Evolutionary conservation across 2,888 invertebrate species (phyloP).

Genomic region (Microctonus aethiopoides): DNA sequence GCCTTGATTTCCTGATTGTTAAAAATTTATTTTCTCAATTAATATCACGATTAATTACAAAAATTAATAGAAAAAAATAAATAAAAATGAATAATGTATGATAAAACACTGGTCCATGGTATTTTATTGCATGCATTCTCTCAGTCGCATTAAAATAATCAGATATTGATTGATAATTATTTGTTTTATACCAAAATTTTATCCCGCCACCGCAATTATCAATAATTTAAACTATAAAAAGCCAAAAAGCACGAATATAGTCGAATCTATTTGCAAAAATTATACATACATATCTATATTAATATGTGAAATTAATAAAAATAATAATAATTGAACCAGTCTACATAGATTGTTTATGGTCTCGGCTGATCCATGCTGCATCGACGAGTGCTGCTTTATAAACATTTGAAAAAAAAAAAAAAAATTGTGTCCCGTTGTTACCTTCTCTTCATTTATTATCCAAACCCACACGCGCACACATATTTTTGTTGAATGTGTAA

Average conservation of each 20-base stretch:
- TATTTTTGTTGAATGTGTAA: not conserved
- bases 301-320: not conserved
- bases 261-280: not conserved
- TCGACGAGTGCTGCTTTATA: not conserved
- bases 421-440: not conserved
- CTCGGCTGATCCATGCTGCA: conserved; percentile 10
- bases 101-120: not conserved
- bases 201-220: conserved; percentile 1
- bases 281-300: not conserved
- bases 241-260: not conserved
- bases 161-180: not conserved
- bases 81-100: not conserved
- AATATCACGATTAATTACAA: not conserved
- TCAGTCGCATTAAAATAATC: not conserved
- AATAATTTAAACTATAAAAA: not conserved
- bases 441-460: not conserved
- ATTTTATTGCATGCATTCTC: not conserved
- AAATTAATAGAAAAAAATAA: not conserved
- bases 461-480: no score
- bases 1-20: conserved; percentile 76
- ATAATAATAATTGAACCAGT: not conserved
- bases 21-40: not conserved
- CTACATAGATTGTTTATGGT: not conserved
- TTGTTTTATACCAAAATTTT: not conserved
- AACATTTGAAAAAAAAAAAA: not conserved